Evolutionary conservation across 2,797 vertebrate genomes (phyloP).

Genomic region (Varecia variegata): DNA sequence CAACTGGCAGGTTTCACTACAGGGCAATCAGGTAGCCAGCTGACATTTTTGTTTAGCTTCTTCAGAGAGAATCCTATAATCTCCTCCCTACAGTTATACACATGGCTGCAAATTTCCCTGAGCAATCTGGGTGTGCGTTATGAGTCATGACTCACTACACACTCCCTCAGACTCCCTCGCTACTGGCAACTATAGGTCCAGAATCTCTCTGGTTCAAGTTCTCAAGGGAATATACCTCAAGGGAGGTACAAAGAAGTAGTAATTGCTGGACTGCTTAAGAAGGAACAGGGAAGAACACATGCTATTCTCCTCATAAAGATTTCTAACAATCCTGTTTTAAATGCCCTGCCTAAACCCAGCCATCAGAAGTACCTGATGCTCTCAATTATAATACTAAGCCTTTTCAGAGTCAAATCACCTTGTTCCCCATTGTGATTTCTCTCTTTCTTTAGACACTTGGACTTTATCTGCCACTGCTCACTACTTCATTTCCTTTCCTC

Average conservation of each 20-base stretch:
- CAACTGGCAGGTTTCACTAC: background rate
- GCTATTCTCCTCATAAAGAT: background rate
- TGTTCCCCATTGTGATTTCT: background rate
- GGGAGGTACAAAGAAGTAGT: background rate
- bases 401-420: background rate
- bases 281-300: background rate
- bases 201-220: slow-evolving; percentile 22
- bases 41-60: background rate
- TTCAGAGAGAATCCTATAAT: background rate
- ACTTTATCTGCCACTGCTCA: background rate
- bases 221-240: background rate
- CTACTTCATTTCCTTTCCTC: background rate
- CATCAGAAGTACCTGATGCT: background rate
- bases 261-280: background rate
- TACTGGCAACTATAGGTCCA: background rate
- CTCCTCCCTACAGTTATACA: background rate
- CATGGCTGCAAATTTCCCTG: background rate
- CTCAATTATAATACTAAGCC: background rate
- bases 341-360: background rate
- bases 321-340: background rate
- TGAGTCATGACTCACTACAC: background rate
- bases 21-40: background rate
- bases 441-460: background rate
- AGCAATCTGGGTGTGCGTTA: background rate
- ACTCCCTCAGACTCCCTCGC: background rate